A percentile compares a stretch with the other conserved stretches of the same genome.
These are phyloP conservation scores for Drosophila maculinotata DNA, from an alignment of 2,888 invertebrate genomes.

Conservation along the genomic window DNA sequence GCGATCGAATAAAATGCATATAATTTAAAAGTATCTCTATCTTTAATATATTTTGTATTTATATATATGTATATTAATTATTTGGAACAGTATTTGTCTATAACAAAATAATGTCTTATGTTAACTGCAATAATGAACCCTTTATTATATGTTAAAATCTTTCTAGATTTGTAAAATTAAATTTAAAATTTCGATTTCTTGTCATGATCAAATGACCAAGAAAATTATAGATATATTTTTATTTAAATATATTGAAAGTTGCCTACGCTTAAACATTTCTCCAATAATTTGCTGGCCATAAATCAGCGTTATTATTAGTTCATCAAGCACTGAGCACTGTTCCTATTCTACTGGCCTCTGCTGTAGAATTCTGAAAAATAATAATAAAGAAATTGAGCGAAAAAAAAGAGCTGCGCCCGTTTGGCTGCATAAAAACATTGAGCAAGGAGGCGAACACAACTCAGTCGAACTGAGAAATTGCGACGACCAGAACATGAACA, in stretches of 20 bases:
- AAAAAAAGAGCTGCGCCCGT: slow-evolving; percentile 54
- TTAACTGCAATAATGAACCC: too few species aligned
- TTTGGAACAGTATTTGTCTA: too few species aligned
- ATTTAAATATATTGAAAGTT: too few species aligned
- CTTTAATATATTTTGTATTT: background rate
- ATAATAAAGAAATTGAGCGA: slow-evolving; percentile 74
- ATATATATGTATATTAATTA: background rate
- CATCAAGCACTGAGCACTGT: slow-evolving; percentile 1
- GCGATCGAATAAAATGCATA: background rate
- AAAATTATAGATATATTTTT: too few species aligned
- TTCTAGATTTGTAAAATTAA: too few species aligned
- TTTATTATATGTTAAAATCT: too few species aligned
- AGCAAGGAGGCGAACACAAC: slow-evolving; percentile 76
- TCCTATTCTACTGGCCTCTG: slow-evolving; percentile 19
- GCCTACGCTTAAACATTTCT: too few species aligned
- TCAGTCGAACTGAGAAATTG: slow-evolving; percentile 82
- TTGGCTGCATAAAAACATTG: slow-evolving; percentile 81
- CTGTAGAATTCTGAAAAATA: slow-evolving; percentile 57
- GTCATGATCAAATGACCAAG: too few species aligned
- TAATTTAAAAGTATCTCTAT: background rate
- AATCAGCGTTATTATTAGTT: too few species aligned
- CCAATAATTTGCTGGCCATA: too few species aligned
- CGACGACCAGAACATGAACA: slow-evolving; percentile 73
- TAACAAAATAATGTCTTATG: too few species aligned
- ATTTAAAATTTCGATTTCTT: too few species aligned